These are phyloP conservation scores for Cyclina sinensis DNA, from an alignment of 1,140 invertebrate genomes.

Conservation along the genomic window DNA sequence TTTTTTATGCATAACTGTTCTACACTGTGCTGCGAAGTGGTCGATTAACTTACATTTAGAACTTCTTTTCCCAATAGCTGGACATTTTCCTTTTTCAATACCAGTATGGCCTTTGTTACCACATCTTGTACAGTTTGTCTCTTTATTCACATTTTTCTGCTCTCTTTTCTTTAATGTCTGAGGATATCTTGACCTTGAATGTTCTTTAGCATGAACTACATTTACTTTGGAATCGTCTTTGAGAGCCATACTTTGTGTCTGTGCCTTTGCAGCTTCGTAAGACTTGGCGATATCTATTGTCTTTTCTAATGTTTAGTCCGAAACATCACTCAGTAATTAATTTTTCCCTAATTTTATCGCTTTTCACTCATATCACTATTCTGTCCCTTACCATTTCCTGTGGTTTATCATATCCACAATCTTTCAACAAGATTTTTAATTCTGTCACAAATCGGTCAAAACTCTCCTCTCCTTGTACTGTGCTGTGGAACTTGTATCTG, in stretches of 20 bases:
- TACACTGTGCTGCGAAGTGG: conserved; percentile 57
- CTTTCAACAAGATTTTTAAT: conserved; percentile 58
- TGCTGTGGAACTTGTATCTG: conserved; percentile 61
- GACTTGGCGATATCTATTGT: conserved; percentile 48
- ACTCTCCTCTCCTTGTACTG: conserved; percentile 51
- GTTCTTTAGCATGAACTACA: conserved; percentile 6
- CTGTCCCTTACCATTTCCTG: conserved; percentile 66
- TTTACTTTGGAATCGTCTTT: neutral
- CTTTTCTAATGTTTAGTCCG: conserved; percentile 62
- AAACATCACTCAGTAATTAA: conserved; percentile 55
- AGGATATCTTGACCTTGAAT: neutral
- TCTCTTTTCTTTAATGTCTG: neutral
- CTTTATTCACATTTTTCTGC: neutral
- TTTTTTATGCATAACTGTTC: neutral
- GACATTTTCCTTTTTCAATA: conserved; percentile 4
- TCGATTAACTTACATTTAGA: conserved; percentile 50
- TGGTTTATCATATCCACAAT: conserved; percentile 56
- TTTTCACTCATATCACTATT: conserved; percentile 64
- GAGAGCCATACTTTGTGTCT: conserved; percentile 42
- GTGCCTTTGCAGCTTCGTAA: conserved; percentile 52
- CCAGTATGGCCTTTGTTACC: conserved; percentile 12
- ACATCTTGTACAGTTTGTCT: conserved; percentile 40
- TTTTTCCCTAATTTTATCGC: conserved; percentile 63
- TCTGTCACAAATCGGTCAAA: conserved; percentile 71
- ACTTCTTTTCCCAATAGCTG: conserved; percentile 62